These are phyloP conservation scores for Cactoblastis cactorum DNA, from an alignment of 2,888 invertebrate genomes.

Conservation along the genomic window DNA sequence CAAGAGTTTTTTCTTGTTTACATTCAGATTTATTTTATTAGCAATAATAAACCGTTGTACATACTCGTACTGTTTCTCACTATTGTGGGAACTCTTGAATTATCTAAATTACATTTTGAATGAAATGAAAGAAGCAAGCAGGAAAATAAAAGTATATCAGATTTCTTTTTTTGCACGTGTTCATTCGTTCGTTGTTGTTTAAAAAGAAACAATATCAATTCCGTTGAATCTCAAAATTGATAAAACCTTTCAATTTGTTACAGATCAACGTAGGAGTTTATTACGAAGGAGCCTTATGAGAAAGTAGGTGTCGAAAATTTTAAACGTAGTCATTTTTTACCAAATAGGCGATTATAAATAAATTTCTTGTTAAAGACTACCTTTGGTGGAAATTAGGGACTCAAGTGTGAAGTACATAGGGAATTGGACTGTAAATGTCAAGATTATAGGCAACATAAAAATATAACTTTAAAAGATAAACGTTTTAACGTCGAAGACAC, in stretches of 20 bases:
- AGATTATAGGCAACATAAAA: conserved; percentile 33
- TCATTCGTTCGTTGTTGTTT: too few species aligned
- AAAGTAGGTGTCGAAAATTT: conserved; percentile 62
- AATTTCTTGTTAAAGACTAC: conserved; percentile 65
- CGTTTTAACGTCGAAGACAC: conserved; percentile 25
- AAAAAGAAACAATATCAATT: too few species aligned
- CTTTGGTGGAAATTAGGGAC: conserved; percentile 63
- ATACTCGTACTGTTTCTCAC: too few species aligned
- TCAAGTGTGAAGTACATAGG: conserved; percentile 53
- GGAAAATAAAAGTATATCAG: too few species aligned
- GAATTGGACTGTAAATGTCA: conserved; percentile 36
- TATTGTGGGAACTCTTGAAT: too few species aligned
- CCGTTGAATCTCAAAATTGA: too few species aligned
- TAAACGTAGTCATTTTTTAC: conserved; percentile 70
- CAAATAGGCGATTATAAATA: conserved; percentile 61
- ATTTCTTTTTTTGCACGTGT: too few species aligned
- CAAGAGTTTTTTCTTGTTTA: too few species aligned
- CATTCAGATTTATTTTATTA: too few species aligned
- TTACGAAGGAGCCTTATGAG: conserved; percentile 77
- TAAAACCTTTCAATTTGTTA: conserved; percentile 38
- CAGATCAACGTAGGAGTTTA: conserved; percentile 79
- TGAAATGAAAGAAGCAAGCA: too few species aligned
- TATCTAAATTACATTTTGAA: too few species aligned
- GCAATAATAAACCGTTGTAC: too few species aligned
- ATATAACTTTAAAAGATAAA: conserved; percentile 21